Conservation (phyloP, 1,140 invertebrate species). For the Dendrolimus punctatus region DNA sequence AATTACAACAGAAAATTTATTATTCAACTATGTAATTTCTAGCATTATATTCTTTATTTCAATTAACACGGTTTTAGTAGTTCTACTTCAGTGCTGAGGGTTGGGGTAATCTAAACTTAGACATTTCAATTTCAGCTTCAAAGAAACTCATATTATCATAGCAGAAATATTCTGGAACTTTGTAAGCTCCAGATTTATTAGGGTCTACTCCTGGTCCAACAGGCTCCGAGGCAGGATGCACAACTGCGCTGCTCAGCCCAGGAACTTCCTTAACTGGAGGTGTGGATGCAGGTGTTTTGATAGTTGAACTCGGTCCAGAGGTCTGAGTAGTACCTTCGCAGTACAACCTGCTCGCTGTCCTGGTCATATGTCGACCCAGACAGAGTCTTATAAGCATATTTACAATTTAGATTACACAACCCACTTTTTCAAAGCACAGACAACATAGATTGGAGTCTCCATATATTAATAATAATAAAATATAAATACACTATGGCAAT, state of each 20-base stretch:
- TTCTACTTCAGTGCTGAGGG: constrained; percentile 74
- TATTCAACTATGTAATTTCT: constrained; percentile 3
- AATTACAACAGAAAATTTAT: not conserved
- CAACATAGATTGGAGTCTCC: too few species aligned
- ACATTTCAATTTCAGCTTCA: constrained; percentile 90
- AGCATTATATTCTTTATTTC: constrained; percentile 1
- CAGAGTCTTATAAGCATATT: too few species aligned
- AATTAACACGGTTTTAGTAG: constrained; percentile 18
- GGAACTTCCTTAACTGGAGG: constrained; percentile 63
- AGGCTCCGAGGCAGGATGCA: constrained; percentile 71
- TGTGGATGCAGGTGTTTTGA: constrained; percentile 11
- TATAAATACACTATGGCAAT: too few species aligned
- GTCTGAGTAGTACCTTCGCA: constrained; percentile 32
- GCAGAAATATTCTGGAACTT: constrained; percentile 90
- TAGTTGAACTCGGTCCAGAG: constrained; percentile 16
- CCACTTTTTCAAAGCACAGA: too few species aligned
- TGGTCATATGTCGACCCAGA: too few species aligned
- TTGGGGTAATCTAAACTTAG: constrained; percentile 81
- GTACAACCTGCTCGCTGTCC: constrained; percentile 20
- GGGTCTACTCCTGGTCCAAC: constrained; percentile 81
- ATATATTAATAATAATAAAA: too few species aligned
- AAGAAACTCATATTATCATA: constrained; percentile 85
- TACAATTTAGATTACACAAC: too few species aligned
- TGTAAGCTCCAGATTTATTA: constrained; percentile 81
- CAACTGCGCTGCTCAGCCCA: constrained; percentile 76